A percentile compares a stretch with the other conserved stretches of the same genome.
Evolutionary conservation across 2,888 invertebrate genomes (phyloP).

Genomic region (Neoascia interrupta): DNA sequence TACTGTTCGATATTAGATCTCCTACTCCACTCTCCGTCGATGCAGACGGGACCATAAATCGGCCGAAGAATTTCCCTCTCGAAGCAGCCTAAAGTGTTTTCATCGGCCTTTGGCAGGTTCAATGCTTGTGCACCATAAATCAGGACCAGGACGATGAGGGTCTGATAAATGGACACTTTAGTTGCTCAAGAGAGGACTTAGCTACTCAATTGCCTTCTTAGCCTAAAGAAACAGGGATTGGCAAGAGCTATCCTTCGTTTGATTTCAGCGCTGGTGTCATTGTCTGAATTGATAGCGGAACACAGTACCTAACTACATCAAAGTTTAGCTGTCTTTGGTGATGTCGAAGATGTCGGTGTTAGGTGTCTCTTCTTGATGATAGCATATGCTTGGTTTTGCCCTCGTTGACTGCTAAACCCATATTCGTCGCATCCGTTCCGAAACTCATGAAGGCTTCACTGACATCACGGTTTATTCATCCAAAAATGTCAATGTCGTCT

Average conservation of each 20-base stretch:
- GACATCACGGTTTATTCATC: not conserved
- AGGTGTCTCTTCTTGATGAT: not conserved
- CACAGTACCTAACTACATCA: not conserved
- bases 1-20: not conserved
- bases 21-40: not conserved
- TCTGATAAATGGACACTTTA: too few species aligned
- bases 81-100: not conserved
- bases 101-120: not conserved
- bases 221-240: not conserved
- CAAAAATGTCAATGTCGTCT: not conserved
- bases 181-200: not conserved
- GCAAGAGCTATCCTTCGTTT: too few species aligned
- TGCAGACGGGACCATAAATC: not conserved
- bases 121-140: not conserved
- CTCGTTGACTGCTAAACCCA: too few species aligned
- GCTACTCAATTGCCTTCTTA: not conserved
- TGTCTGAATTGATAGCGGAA: not conserved
- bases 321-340: not conserved
- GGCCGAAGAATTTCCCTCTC: not conserved
- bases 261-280: not conserved
- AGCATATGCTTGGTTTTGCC: slow-evolving; percentile 1
- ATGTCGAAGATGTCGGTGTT: not conserved
- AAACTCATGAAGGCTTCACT: not conserved
- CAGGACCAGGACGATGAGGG: not conserved
- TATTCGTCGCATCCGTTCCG: not conserved